These are phyloP conservation scores for Chiridota heheva DNA, from an alignment of 35 echinoderm and acorn worm genomes.

Conservation along the genomic window DNA sequence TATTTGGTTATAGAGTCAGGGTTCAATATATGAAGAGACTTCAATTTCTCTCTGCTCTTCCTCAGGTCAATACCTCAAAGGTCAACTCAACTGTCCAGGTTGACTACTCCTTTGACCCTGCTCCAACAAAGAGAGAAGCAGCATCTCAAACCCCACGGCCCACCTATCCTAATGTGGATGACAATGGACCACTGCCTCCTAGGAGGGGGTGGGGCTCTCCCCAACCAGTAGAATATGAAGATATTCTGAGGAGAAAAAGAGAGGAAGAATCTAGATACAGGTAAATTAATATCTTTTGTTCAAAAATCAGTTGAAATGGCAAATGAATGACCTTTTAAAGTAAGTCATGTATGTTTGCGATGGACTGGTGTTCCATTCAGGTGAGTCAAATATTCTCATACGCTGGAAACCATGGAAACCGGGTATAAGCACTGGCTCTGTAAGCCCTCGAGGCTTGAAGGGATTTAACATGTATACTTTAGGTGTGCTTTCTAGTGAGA, in stretches of 20 bases:
- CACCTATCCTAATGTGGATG: conserved; percentile 61
- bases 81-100: not conserved
- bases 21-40: not conserved
- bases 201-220: conserved; percentile 88
- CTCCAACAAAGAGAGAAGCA: conserved; percentile 31
- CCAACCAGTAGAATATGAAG: conserved; percentile 78
- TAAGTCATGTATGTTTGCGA: not conserved
- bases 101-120: not conserved
- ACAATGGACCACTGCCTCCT: conserved; percentile 50
- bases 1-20: not conserved
- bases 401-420: not conserved
- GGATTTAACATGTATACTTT: no score
- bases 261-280: conserved; percentile 85
- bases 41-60: not conserved
- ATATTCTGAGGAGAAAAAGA: conserved; percentile 63
- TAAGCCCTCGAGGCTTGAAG: no score
- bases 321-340: not conserved
- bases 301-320: not conserved
- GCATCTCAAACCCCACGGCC: conserved; percentile 75
- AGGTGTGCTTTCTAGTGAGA: not conserved
- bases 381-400: not conserved
- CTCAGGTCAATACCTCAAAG: not conserved
- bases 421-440: not conserved
- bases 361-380: not conserved
- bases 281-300: conserved; percentile 18